Evolutionary conservation across 2,888 invertebrate genomes (phyloP), one percentile per base, ranked within the genome.

Genomic region (Digitonthophagus gazella): DNA sequence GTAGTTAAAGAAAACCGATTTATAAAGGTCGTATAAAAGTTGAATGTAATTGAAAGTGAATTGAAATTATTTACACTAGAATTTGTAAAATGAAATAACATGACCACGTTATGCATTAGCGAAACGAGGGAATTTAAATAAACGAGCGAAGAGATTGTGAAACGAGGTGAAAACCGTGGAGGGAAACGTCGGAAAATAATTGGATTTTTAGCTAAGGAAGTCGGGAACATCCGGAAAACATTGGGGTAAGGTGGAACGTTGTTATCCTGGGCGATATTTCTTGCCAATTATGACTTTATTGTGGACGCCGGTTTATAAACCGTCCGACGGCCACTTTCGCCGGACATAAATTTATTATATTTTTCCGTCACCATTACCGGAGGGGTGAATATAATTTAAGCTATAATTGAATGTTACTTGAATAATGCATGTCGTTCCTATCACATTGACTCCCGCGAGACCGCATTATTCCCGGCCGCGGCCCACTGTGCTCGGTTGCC

Each of bases 351-450:
- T 69, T 66, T 69, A 66, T 69, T 69, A 67, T 69, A 69, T 64
- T 66, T 67, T 66, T 69, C 69, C 66, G 69, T 69, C 69, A 69
- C 69, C 61, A 67, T 69, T 69, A 69, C 66, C 66, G 63, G 63
- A 28, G 67, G 69, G 69, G 69, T 69, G 69, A 74, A 76, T 76
- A 75, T 76, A 76, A 81, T 82, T 80, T 79, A 78, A 79, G 80
- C 79, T 80, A 82, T 83, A 82, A 82, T 83, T 83, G 83, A 82
- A 82, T 81, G 79, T 79, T 79, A 77, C 75, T 80, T 83, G 83
- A 82, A 83, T 83, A 81, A 82, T 83, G 79, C 80, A 82, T 81
- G 73, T 75, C 76, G 74, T 76, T 75, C 76, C 75, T 76, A 74
- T 75, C 69, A 54, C 65, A 64, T 61, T 28, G 2, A 73, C 72